Conservation (phyloP, 2,113 vertebrate genomes). For the Burhinus bistriatus region DNA sequence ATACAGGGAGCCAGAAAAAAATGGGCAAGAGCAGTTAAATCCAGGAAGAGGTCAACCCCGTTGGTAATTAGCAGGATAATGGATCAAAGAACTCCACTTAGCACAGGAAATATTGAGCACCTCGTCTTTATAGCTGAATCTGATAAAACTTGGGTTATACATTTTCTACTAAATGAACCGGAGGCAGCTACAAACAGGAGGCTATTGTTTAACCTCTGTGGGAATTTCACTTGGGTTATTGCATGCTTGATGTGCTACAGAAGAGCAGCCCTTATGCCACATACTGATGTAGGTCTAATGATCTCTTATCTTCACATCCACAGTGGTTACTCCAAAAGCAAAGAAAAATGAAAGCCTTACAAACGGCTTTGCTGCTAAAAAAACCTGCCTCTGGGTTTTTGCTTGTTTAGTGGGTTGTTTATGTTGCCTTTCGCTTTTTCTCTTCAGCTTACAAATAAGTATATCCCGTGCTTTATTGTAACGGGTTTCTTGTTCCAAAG, state of each 20-base stretch:
- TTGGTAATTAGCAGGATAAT: constrained; percentile 51
- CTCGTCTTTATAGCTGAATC: constrained; percentile 42
- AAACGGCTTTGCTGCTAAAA: background rate
- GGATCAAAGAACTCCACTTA: constrained; percentile 61
- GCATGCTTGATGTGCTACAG: constrained; percentile 37
- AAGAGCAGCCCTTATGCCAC: constrained; percentile 10
- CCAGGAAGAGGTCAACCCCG: constrained; percentile 34
- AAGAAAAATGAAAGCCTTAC: constrained; percentile 37
- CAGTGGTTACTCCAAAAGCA: constrained; percentile 6
- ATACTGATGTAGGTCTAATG: constrained; percentile 44
- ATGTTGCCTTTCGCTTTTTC: background rate
- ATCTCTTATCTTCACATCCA: constrained; percentile 54
- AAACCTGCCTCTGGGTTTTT: background rate
- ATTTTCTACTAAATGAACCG: constrained; percentile 59
- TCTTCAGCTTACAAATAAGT: constrained; percentile 2
- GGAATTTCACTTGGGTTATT: constrained; percentile 14
- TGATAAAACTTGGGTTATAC: constrained; percentile 60
- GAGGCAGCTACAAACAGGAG: constrained; percentile 50
- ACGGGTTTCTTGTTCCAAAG: background rate
- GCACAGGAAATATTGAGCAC: constrained; percentile 56
- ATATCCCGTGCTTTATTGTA: background rate
- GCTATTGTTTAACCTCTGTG: constrained; percentile 38
- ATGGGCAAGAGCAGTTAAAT: constrained; percentile 30
- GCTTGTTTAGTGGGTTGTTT: background rate
- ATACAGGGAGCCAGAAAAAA: constrained; percentile 43